Evolutionary conservation across 2,113 vertebrate genomes (phyloP).

Genomic region (Tachuris rubrigastra): DNA sequence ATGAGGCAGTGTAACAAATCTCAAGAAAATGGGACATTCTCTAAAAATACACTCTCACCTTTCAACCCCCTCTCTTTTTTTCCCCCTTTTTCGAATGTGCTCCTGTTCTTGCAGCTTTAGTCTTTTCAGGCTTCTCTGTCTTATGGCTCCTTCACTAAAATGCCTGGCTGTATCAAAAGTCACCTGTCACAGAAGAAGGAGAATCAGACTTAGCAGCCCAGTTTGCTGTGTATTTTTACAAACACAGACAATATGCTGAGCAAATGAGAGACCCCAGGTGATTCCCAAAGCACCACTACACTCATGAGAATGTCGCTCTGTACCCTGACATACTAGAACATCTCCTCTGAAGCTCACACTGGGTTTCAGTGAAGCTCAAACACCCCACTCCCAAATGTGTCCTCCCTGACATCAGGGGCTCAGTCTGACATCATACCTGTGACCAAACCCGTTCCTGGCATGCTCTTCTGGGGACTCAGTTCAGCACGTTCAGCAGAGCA

Average conservation of each 20-base stretch:
- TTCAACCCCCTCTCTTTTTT: conserved; percentile 67
- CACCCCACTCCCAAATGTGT: background rate
- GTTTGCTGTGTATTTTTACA: background rate
- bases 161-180: conserved; percentile 69
- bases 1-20: background rate
- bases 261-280: background rate
- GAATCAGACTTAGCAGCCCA: conserved; percentile 18
- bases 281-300: background rate
- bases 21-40: background rate
- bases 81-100: conserved; percentile 60
- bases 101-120: conserved; percentile 77
- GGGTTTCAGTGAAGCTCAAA: background rate
- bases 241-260: background rate
- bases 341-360: background rate
- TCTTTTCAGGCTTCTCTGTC: conserved; percentile 70
- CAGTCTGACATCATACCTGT: background rate
- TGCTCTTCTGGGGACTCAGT: background rate
- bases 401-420: background rate
- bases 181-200: conserved; percentile 70
- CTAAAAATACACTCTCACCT: conserved; percentile 65
- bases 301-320: background rate
- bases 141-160: conserved; percentile 74
- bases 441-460: background rate
- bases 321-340: background rate
- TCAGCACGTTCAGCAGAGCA: background rate